Conservation (phyloP, 2,113 vertebrate genomes). For the Carassius gibelio region DNA sequence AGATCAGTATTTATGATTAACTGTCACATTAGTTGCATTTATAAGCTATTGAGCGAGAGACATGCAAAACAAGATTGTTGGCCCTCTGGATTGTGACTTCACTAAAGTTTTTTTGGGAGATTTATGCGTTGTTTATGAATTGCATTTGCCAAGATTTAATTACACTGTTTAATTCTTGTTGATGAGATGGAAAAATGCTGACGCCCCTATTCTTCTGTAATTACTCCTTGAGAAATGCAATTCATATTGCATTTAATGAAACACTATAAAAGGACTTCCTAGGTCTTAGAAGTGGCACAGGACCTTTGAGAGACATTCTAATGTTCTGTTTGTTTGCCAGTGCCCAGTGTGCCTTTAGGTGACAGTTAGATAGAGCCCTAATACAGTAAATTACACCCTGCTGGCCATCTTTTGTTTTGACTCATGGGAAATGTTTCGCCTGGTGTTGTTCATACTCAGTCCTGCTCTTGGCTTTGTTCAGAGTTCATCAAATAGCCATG, state of each 20-base stretch:
- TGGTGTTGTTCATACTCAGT: neutral
- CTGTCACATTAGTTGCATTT: neutral
- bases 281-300: slow-evolving; percentile 5
- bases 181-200: slow-evolving; percentile 44
- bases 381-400: slow-evolving; percentile 27
- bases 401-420: neutral
- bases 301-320: slow-evolving; percentile 25
- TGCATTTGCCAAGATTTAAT: slow-evolving; percentile 34
- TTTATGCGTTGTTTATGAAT: slow-evolving; percentile 21
- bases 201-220: slow-evolving; percentile 13
- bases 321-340: slow-evolving; percentile 12
- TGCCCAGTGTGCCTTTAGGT: neutral
- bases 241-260: slow-evolving; percentile 48
- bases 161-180: slow-evolving; percentile 10
- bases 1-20: slow-evolving; percentile 36
- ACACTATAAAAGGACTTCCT: slow-evolving; percentile 40
- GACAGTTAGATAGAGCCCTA: slow-evolving; percentile 8
- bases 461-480: slow-evolving; percentile 28
- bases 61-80: neutral
- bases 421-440: neutral
- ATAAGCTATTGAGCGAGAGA: neutral
- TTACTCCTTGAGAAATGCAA: slow-evolving; percentile 23
- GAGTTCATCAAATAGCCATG: slow-evolving; percentile 38
- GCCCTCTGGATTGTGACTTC: neutral
- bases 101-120: neutral